phyloP scores from a whole-genome alignment of 2,113 vertebrate species.

The Cynopterus brachyotis region DNA sequence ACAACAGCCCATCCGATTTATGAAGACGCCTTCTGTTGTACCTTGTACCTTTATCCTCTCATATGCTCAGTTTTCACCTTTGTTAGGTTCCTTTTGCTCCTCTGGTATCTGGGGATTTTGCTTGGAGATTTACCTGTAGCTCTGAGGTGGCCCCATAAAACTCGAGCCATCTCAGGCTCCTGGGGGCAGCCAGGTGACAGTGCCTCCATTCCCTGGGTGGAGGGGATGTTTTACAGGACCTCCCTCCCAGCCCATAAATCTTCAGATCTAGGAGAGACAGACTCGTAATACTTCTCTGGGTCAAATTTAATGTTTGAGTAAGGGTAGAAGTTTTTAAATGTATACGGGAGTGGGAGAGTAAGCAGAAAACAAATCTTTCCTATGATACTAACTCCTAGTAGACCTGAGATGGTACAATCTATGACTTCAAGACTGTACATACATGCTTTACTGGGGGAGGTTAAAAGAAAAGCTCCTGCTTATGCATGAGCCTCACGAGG shows the following conservation, averaged over 20 bases:
- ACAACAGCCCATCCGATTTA: background rate
- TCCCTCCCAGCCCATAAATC: background rate
- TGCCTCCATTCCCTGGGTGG: too few relatives aligned
- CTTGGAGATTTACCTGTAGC: background rate
- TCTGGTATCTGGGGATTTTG: background rate
- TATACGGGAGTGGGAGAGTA: background rate
- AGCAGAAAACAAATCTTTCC: background rate
- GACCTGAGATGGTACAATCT: background rate
- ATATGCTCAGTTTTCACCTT: background rate
- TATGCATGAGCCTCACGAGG: background rate
- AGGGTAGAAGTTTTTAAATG: background rate
- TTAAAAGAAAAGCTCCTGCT: background rate
- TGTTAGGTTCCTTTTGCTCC: background rate
- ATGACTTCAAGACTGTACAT: background rate
- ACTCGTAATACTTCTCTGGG: background rate
- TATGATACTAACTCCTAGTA: background rate
- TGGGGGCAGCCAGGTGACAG: background rate
- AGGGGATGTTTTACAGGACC: background rate
- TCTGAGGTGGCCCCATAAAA: background rate
- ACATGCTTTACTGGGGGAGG: background rate
- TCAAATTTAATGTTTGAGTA: background rate
- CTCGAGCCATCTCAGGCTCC: background rate
- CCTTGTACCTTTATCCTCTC: background rate
- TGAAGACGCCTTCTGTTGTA: background rate
- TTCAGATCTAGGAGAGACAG: background rate